Conservation (phyloP, 2,888 invertebrate genomes). For the Heliconius charithonia region DNA sequence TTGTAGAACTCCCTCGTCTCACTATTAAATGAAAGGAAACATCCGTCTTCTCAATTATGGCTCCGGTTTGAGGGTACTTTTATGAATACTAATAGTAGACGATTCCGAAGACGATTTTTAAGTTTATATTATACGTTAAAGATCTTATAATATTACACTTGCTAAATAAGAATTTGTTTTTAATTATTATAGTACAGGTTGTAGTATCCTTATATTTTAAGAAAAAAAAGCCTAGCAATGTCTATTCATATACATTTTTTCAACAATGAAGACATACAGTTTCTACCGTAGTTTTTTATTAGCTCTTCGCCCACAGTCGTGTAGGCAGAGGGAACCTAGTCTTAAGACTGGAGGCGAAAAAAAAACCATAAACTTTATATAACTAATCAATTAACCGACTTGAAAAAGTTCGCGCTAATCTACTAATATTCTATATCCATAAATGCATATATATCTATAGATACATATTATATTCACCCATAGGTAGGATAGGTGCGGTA, state of each 20-base stretch:
- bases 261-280: constrained; percentile 3
- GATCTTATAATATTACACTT: background rate
- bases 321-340: too few species aligned
- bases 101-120: background rate
- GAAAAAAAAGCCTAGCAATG: constrained; percentile 25
- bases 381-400: background rate
- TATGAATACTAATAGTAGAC: constrained; percentile 32
- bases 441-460: background rate
- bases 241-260: constrained; percentile 30
- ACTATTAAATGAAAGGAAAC: constrained; percentile 41
- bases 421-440: background rate
- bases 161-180: background rate
- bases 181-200: too few species aligned
- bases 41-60: constrained; percentile 35
- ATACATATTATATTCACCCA: background rate
- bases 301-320: too few species aligned
- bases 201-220: background rate
- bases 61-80: constrained; percentile 36
- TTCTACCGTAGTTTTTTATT: too few species aligned
- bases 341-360: background rate
- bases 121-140: background rate
- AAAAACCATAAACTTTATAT: background rate
- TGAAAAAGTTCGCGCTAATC: background rate
- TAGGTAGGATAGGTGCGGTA: background rate
- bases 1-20: constrained; percentile 41